phyloP scores from a whole-genome alignment of 2,888 invertebrate genomes.

The Pinctada fucata region DNA sequence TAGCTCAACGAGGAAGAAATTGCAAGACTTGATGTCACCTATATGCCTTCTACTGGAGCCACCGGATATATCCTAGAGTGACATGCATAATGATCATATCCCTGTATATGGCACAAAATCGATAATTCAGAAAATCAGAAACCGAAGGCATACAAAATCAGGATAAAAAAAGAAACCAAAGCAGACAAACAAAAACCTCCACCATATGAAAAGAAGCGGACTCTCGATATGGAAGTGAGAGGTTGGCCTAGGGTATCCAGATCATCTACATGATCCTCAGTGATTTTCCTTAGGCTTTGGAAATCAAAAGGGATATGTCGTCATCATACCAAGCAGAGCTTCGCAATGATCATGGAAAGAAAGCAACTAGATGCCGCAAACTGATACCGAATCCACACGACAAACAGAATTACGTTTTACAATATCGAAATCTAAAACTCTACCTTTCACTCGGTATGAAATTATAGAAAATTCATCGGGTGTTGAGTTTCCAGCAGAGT shows the following conservation, averaged over 20 bases:
- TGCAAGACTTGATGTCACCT: background rate
- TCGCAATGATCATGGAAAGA: constrained; percentile 3
- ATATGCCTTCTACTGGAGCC: background rate
- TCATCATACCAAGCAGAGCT: constrained; percentile 14
- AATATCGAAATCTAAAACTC: too few relatives aligned
- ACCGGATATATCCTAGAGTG: background rate
- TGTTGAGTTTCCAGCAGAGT: constrained; percentile 58
- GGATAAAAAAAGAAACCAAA: too few relatives aligned
- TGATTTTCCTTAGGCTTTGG: constrained; percentile 20
- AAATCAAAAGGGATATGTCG: constrained; percentile 20
- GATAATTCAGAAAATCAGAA: too few relatives aligned
- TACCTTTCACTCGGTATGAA: too few relatives aligned
- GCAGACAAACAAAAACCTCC: too few relatives aligned
- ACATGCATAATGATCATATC: too few relatives aligned
- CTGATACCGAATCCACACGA: constrained; percentile 35
- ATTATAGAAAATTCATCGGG: too few relatives aligned
- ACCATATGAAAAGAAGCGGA: too few relatives aligned
- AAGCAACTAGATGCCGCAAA: constrained; percentile 6
- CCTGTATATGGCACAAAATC: too few relatives aligned
- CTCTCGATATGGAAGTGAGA: background rate
- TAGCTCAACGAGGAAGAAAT: constrained; percentile 26
- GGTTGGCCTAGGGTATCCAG: constrained; percentile 15
- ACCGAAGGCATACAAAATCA: too few relatives aligned
- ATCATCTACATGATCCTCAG: constrained; percentile 21
- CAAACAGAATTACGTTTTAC: too few relatives aligned